Base-by-base conservation (phyloP, 2,797 vertebrate species). In the Geotrypetes seraphini region DNA sequence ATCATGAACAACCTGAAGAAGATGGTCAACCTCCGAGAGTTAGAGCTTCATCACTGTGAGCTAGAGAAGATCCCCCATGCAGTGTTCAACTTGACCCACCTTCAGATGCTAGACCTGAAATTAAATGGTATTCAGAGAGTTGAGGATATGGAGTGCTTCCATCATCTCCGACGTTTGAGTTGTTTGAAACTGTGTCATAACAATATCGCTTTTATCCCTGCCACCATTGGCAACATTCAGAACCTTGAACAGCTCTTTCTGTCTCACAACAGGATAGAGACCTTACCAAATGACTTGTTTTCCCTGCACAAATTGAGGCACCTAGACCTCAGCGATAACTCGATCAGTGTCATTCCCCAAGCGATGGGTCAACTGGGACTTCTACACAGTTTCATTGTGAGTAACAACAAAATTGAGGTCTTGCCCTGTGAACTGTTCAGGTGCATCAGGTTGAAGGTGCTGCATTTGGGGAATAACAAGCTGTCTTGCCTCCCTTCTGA, bases 211-310 rank as follows among this genome's bases (percentile, higher is more conserved):
- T 53, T 38, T 1, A 46, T 84, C 8, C 79, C 81, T 0, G 37
- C 64, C 10, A 75, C 76, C 6, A 60, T 85, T 1, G 67, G 73
- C 6, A 61, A 75, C 5, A 57, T 86, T 16, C 66, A 58, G 10
- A 62, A 63, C 11, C 51, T 89, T 7, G 78, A 88, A 56, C 42
- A 81, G n/a, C 51, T 87, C 7, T 78, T 79, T 41, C 59, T 86
- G 22, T 65, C 75, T 15, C 67, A 78, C 57, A 87, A 87, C 39
- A 75, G 73, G 31, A 66, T 87, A 19, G 65, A 63, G 31, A 63
- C 29, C 19, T 59, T 89, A 9, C 80, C 84, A 3, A 38, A 54
- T 1, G 58, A 76, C 0, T 73, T 89, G 11, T 86, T 86, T 49
- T 70, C 63, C 7, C 66, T 86, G 3, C 76, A 52, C 7, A 57